Conservation (phyloP, 2,797 vertebrate genomes). For the Pseudocheirus occidentalis region DNA sequence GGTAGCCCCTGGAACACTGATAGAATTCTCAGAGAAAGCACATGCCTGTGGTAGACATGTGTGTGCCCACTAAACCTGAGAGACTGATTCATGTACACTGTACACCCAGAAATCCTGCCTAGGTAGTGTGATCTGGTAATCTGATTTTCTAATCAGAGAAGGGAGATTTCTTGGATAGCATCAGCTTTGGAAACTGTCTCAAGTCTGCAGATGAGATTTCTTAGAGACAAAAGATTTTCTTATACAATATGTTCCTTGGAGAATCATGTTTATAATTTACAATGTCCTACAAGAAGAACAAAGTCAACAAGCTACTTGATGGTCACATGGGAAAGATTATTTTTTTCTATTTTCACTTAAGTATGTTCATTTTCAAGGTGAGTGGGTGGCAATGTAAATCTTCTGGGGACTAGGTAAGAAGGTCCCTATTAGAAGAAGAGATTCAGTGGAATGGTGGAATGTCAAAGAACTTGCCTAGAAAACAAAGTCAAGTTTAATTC, state of each 20-base stretch:
- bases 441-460: not conserved
- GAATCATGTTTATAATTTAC: not conserved
- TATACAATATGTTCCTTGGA: not conserved
- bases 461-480: not conserved
- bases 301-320: not conserved
- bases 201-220: not conserved
- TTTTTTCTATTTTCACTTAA: not conserved
- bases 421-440: not conserved
- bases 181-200: not conserved
- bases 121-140: not conserved
- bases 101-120: not conserved
- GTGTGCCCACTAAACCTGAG: not conserved
- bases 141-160: not conserved
- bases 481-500: not conserved
- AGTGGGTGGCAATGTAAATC: not conserved
- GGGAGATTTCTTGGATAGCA: not conserved
- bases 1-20: not conserved
- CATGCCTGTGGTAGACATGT: not conserved
- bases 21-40: not conserved
- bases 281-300: not conserved
- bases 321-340: not conserved
- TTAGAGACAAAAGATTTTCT: not conserved
- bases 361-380: not conserved
- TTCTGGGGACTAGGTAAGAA: not conserved
- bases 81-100: not conserved